Percentiles rank a stretch among this genome's conserved stretches.
Conservation (phyloP, 2,797 vertebrate species). For the Spinus pinus region DNA sequence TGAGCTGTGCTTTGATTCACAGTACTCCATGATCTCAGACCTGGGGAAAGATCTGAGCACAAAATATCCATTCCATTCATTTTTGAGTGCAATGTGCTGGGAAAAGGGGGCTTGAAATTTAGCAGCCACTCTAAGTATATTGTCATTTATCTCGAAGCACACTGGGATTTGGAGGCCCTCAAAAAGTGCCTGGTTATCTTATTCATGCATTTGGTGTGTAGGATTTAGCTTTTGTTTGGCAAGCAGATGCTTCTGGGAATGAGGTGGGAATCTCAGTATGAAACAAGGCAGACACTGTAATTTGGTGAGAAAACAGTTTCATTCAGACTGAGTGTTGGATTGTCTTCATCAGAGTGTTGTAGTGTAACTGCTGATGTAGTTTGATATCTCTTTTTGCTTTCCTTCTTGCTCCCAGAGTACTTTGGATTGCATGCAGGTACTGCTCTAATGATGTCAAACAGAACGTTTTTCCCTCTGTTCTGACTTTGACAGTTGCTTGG, state of each 20-base stretch:
- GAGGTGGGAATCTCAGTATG: not conserved
- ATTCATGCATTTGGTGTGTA: not conserved
- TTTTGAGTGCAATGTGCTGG: not conserved
- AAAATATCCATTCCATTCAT: not conserved
- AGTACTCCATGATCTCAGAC: not conserved
- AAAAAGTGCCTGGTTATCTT: not conserved
- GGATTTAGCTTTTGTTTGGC: not conserved
- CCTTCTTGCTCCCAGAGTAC: slow-evolving; percentile 84
- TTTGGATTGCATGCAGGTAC: slow-evolving; percentile 99
- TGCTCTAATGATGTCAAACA: slow-evolving; percentile 30
- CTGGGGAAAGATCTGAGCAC: not conserved
- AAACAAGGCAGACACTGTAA: not conserved
- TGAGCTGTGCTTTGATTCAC: not conserved
- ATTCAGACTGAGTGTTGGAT: not conserved
- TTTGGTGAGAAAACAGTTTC: not conserved
- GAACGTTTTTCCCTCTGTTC: not conserved
- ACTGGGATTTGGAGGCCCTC: not conserved
- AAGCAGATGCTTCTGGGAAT: not conserved
- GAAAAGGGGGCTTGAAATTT: not conserved
- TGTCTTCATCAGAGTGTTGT: not conserved
- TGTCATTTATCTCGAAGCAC: not conserved
- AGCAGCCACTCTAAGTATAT: not conserved
- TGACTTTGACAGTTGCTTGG: not conserved
- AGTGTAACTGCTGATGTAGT: not conserved
- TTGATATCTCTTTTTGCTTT: slow-evolving; percentile 50